phyloP scores from a whole-genome alignment of 2,113 vertebrate genomes.

The Crocuta crocuta region DNA sequence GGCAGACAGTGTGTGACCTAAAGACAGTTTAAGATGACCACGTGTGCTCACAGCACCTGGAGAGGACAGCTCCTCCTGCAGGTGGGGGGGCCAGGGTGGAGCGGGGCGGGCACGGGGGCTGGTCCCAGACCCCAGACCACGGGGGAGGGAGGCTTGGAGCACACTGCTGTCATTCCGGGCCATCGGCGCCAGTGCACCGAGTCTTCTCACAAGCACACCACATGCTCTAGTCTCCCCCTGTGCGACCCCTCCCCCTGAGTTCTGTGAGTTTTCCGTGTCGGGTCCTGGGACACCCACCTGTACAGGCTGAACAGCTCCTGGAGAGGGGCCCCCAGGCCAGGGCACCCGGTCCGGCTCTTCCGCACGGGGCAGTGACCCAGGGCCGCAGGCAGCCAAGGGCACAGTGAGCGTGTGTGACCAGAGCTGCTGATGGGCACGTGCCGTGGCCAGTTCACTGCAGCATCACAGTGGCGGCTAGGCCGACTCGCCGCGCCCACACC shows the following conservation, averaged over 20 bases:
- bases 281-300: neutral
- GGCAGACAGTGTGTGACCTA: fast-evolving
- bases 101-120: neutral
- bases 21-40: too few relatives aligned
- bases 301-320: neutral
- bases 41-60: fast-evolving
- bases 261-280: neutral
- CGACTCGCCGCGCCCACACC: neutral
- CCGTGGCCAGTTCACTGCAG: fast-evolving
- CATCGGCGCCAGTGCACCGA: neutral
- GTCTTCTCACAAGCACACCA: too few relatives aligned
- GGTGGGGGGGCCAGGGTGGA: fast-evolving
- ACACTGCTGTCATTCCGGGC: neutral
- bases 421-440: neutral
- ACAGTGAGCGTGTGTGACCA: neutral
- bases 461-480: neutral
- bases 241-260: neutral
- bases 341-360: neutral
- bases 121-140: neutral
- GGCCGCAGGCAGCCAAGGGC: neutral
- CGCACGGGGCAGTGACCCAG: neutral
- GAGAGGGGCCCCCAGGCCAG: neutral
- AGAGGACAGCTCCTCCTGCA: neutral
- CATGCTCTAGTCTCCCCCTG: neutral
- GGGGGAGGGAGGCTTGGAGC: too few relatives aligned